phyloP scores from a whole-genome alignment of 2,888 invertebrate species.

The Carpatolechia fugitivella region DNA sequence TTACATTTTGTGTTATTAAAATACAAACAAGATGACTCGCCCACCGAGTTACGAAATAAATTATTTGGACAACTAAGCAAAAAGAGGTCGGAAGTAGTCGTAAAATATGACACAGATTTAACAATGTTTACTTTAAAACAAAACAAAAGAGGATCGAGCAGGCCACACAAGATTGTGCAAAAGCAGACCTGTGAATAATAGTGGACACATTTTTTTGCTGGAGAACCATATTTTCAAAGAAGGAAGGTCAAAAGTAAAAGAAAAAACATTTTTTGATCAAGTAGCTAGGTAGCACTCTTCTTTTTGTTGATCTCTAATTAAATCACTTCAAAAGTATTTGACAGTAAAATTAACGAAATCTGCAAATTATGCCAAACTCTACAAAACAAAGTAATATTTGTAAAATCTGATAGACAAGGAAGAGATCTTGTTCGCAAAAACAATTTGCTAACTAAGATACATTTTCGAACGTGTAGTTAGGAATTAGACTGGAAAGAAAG shows the following conservation, averaged over 20 bases:
- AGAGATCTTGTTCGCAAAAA: not conserved
- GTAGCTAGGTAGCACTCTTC: too few relatives aligned
- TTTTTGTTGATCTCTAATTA: too few relatives aligned
- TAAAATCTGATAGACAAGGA: not conserved
- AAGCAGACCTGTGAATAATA: slow-evolving; percentile 9
- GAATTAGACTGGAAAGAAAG: not conserved
- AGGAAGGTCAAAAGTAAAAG: not conserved
- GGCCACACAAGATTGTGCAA: slow-evolving; percentile 61
- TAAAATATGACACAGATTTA: slow-evolving; percentile 27
- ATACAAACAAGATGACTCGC: not conserved
- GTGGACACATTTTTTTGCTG: not conserved
- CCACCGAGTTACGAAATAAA: slow-evolving; percentile 9
- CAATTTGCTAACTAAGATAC: slow-evolving; percentile 5
- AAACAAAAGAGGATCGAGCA: slow-evolving; percentile 37
- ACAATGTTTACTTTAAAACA: slow-evolving; percentile 54
- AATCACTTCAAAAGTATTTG: too few relatives aligned
- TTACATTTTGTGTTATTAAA: not conserved
- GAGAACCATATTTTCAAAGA: not conserved
- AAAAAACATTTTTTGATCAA: not conserved
- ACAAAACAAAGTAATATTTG: too few relatives aligned
- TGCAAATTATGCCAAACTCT: too few relatives aligned
- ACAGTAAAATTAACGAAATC: too few relatives aligned
- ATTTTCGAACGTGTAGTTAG: not conserved
- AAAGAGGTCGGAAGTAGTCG: slow-evolving; percentile 31
- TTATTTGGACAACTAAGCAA: slow-evolving; percentile 8